A percentile compares a stretch with the other conserved stretches of the same genome.
Conservation (phyloP, 2,888 invertebrate species). For the Hedychridium roseum region DNA sequence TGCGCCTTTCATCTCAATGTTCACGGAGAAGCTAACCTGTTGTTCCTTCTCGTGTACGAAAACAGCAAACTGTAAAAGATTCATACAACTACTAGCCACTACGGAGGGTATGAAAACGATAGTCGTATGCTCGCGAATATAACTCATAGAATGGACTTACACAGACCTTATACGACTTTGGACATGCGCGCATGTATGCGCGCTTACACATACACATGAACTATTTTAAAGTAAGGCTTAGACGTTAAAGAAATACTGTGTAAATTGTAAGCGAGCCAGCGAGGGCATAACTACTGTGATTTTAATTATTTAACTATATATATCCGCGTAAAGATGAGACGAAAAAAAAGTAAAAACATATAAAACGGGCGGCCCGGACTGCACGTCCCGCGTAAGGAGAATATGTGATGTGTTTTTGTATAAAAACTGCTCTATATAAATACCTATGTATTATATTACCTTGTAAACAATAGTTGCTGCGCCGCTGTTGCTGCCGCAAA, state of each 20-base stretch:
- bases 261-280: constrained; percentile 62
- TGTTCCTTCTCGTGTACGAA: constrained; percentile 31
- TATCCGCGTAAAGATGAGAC: constrained; percentile 37
- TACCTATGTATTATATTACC: constrained; percentile 63
- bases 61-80: constrained; percentile 27
- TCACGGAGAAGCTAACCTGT: constrained; percentile 22
- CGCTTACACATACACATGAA: constrained; percentile 51
- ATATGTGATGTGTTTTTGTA: constrained; percentile 64
- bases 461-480: constrained; percentile 59
- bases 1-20: constrained; percentile 29
- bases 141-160: constrained; percentile 33
- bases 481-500: constrained; percentile 47
- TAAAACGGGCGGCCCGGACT: constrained; percentile 48
- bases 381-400: no score
- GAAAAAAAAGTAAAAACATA: constrained; percentile 45
- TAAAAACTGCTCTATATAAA: constrained; percentile 63
- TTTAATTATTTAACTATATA: constrained; percentile 64
- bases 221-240: constrained; percentile 59
- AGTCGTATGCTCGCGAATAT: constrained; percentile 24
- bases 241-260: constrained; percentile 55
- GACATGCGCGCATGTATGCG: neutral
- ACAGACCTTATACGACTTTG: constrained; percentile 35
- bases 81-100: no score
- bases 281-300: constrained; percentile 65
- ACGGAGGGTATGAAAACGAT: neutral